Base-by-base conservation (phyloP, 1,140 invertebrate species). In the Drosophila ercepeae region DNA sequence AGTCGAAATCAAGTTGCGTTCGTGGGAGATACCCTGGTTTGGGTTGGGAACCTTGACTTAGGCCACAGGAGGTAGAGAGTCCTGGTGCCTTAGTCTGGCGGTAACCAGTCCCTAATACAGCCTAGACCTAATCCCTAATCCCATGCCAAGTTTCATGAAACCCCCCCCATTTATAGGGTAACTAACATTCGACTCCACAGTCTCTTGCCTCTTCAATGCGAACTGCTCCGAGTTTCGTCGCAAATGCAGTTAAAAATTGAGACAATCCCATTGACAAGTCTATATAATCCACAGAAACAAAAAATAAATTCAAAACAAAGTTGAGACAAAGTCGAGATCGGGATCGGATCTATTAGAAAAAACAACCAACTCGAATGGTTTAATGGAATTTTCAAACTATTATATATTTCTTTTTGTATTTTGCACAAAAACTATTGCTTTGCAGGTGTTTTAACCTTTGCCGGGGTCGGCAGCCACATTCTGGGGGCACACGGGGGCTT, bases 1-100 rank as follows among this genome's bases (percentile, higher is more conserved):
- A 53, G 19, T 32, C 61, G 27, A 46, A 65, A 67, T 42, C 60
- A 45, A 67, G 46, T 67, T 34, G 63, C 21, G 46, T 36, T 32
- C 36, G 63, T 52, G 48, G n/a, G 23, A n/a, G 41, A 32, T 32
- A 32, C 29, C 29, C 29, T 32, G n/a, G n/a, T n/a, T n/a, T n/a
- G n/a, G n/a, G n/a, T n/a, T n/a, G n/a, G n/a, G n/a, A n/a, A n/a
- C n/a, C n/a, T n/a, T n/a, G n/a, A n/a, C n/a, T n/a, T n/a, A n/a
- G n/a, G n/a, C n/a, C n/a, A n/a, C n/a, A n/a, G n/a, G n/a, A n/a
- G n/a, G n/a, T n/a, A n/a, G n/a, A n/a, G n/a, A n/a, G n/a, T n/a
- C n/a, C n/a, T n/a, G n/a, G n/a, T n/a, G n/a, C n/a, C n/a, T n/a
- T n/a, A n/a, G n/a, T n/a, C n/a, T n/a, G n/a, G n/a, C n/a, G n/a